Evolutionary conservation across 2,888 invertebrate genomes (phyloP).

Genomic region (Clusia tigrina): DNA sequence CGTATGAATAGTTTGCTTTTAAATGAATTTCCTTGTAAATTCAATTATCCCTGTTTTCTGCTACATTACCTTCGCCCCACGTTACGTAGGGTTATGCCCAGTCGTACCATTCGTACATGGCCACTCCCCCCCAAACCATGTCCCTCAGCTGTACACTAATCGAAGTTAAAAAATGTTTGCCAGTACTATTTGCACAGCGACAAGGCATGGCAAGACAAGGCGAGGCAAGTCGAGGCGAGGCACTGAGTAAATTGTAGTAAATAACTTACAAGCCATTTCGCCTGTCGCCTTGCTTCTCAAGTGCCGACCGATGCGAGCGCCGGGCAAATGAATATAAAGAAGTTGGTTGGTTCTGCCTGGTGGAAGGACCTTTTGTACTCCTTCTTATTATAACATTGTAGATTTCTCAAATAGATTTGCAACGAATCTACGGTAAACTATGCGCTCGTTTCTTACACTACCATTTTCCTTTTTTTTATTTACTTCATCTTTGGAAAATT

Average conservation of each 20-base stretch:
- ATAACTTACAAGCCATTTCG: background rate
- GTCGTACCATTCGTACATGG: background rate
- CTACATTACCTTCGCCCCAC: conserved; percentile 40
- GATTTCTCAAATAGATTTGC: background rate
- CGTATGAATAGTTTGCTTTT: conserved; percentile 20
- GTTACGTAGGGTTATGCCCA: background rate
- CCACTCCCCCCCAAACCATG: background rate
- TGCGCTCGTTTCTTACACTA: background rate
- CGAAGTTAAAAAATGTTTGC: background rate
- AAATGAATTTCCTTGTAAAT: conserved; percentile 36
- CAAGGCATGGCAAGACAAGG: too few species aligned
- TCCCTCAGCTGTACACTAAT: background rate
- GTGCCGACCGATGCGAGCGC: background rate
- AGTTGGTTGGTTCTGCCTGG: too few species aligned
- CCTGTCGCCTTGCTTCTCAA: too few species aligned
- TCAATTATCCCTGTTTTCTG: conserved; percentile 53
- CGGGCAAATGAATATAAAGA: too few species aligned
- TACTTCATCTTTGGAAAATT: conserved; percentile 7
- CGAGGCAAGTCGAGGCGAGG: too few species aligned
- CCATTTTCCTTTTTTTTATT: background rate
- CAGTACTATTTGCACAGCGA: background rate
- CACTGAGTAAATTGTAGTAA: background rate
- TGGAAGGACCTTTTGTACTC: background rate
- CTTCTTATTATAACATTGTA: background rate
- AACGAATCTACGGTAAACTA: background rate